These are phyloP conservation scores for Drosophila carrolli DNA, from an alignment of 1,140 invertebrate genomes.

Conservation along the genomic window DNA sequence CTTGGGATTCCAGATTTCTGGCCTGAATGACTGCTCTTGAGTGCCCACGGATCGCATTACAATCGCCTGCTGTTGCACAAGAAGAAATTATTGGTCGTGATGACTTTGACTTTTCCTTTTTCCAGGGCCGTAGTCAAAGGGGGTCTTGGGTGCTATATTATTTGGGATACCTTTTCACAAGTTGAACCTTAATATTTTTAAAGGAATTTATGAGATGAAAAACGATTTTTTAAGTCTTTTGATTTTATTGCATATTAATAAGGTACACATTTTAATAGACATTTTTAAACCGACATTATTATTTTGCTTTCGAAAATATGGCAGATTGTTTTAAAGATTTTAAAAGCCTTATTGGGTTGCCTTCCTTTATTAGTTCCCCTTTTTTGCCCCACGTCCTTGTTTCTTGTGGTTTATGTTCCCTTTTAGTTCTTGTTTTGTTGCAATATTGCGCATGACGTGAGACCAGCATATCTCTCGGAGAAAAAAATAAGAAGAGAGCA, in stretches of 20 bases:
- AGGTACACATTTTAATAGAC: too few relatives aligned
- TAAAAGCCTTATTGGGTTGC: too few relatives aligned
- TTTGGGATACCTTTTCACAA: background rate
- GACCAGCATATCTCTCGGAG: background rate
- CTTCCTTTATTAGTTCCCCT: background rate
- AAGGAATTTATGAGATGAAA: too few relatives aligned
- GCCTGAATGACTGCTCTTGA: conserved; percentile 34
- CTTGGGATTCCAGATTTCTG: conserved; percentile 30
- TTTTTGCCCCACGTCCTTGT: conserved; percentile 1
- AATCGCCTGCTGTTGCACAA: conserved; percentile 15
- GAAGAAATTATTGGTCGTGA: conserved; percentile 15
- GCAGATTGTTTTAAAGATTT: too few relatives aligned
- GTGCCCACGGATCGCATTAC: conserved; percentile 25
- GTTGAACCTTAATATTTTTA: too few relatives aligned
- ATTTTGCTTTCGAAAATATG: too few relatives aligned
- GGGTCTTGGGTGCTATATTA: background rate
- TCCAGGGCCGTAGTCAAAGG: background rate
- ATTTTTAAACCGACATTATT: too few relatives aligned
- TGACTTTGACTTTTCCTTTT: conserved; percentile 34
- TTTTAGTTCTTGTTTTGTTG: conserved; percentile 31
- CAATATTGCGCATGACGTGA: conserved; percentile 70
- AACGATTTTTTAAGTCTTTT: too few relatives aligned
- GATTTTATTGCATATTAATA: too few relatives aligned
- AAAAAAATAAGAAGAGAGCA: conserved; percentile 8
- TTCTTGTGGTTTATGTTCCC: conserved; percentile 9